Base-by-base conservation (phyloP, 2,888 invertebrate species). In the Scaeva pyrastri region DNA sequence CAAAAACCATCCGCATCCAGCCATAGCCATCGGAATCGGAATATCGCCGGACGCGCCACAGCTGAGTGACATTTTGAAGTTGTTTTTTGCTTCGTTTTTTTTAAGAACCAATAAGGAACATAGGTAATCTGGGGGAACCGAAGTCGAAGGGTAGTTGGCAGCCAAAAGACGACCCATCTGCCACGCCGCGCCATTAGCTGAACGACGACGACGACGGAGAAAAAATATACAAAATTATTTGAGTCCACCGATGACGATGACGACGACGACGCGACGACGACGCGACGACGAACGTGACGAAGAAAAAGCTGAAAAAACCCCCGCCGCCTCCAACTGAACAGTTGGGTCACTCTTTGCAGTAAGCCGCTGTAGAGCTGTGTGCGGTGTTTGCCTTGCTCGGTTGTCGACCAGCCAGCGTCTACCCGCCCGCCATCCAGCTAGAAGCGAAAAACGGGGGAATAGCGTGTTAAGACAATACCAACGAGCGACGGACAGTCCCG, bases 61-160 rank as follows among this genome's bases (percentile, higher is more conserved):
- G 76, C 62, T 80, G 80, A 76, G 80, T 80, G 85, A 85, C 85
- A 85, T 76, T 72, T 85, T 50, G 23, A 75, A 74, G 56, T 36
- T 26, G 12, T 70, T 77, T 77, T 58, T 36, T 36, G 26, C 2
- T 26, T 26, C 26, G 26, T 66, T 66, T 50, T 50, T 62, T 31
- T 31, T 31, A 74, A 48, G 43, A 73, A 73, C 12, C 50, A 31
- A 41, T 41, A 50, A 58, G 56, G 31, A 23, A 58, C 6, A 6
- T 45, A 6, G 60, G 26, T n/a, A 58, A 39, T 50, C 50, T 19
- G 39, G 36, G 64, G 50, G 64, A 21, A 21, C 23, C 43, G 58
- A 52, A 19, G 56, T 23, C 43, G 58, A 52, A 19, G 56, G 64
- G 70, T 56, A 41, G 55, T 43, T 21, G 43, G 43, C 74, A 64